Evolutionary conservation across 2,888 invertebrate species (phyloP).

Genomic region (Shargacucullia verbasci): DNA sequence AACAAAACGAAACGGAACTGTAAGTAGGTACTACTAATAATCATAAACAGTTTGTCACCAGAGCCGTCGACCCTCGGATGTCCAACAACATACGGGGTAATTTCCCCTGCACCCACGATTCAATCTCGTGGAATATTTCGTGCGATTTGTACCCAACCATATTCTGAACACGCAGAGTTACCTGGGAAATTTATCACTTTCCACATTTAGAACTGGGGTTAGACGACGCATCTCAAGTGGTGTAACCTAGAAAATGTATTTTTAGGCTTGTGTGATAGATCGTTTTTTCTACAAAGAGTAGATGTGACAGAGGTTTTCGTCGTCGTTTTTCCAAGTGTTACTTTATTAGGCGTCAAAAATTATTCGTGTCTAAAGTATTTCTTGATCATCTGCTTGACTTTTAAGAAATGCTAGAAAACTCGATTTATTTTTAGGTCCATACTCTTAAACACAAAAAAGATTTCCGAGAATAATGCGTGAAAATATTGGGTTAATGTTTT

Average conservation of each 20-base stretch:
- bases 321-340: too few relatives aligned
- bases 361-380: too few relatives aligned
- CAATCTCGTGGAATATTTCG: constrained; percentile 82
- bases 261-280: constrained; percentile 33
- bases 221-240: constrained; percentile 34
- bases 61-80: constrained; percentile 30
- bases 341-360: too few relatives aligned
- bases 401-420: too few relatives aligned
- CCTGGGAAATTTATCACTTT: constrained; percentile 86
- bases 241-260: constrained; percentile 42
- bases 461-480: too few relatives aligned
- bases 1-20: constrained; percentile 35
- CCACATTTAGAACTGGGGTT: constrained; percentile 63
- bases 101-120: constrained; percentile 74
- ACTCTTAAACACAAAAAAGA: too few relatives aligned
- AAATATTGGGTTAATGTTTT: too few relatives aligned
- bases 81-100: constrained; percentile 58
- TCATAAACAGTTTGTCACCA: constrained; percentile 54
- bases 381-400: too few relatives aligned
- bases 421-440: too few relatives aligned
- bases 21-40: constrained; percentile 40
- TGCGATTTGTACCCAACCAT: constrained; percentile 73
- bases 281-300: constrained; percentile 7
- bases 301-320: too few relatives aligned
- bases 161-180: constrained; percentile 82